Evolutionary conservation across 2,113 vertebrate genomes (phyloP).

Genomic region (Brachionichthys hirsutus): DNA sequence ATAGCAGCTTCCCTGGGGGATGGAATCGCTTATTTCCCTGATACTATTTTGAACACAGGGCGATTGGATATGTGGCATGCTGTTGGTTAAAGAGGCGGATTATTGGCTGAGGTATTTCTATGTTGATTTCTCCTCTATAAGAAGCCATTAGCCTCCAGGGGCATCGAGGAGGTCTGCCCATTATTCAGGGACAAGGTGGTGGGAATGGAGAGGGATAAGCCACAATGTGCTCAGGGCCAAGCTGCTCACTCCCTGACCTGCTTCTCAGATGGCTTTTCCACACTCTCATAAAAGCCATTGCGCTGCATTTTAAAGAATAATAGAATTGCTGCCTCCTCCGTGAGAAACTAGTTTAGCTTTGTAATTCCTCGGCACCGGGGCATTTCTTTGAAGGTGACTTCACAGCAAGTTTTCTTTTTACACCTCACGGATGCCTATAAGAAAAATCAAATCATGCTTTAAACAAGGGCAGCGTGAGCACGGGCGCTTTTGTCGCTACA

Average conservation of each 20-base stretch:
- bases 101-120: conserved; percentile 68
- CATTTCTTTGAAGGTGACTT: conserved; percentile 82
- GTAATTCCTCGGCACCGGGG: conserved; percentile 75
- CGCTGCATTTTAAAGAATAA: conserved; percentile 82
- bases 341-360: conserved; percentile 77
- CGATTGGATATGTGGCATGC: conserved; percentile 51
- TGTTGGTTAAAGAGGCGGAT: conserved; percentile 72
- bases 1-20: conserved; percentile 43
- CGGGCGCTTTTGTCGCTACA: conserved; percentile 44
- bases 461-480: conserved; percentile 47
- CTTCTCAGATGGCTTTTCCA: conserved; percentile 80
- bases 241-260: conserved; percentile 73
- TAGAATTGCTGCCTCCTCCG: conserved; percentile 75
- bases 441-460: conserved; percentile 67
- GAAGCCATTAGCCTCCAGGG: conserved; percentile 75
- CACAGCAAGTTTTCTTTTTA: conserved; percentile 68
- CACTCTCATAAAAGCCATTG: conserved; percentile 75
- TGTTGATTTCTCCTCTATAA: conserved; percentile 73
- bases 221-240: conserved; percentile 76
- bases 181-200: conserved; percentile 78
- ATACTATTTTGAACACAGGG: conserved; percentile 65
- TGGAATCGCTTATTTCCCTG: conserved; percentile 51
- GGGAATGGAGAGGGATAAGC: conserved; percentile 80
- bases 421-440: conserved; percentile 58
- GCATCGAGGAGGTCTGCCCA: conserved; percentile 71